Evolutionary conservation across 2,797 vertebrate genomes (phyloP).

Genomic region (Perodicticus potto): DNA sequence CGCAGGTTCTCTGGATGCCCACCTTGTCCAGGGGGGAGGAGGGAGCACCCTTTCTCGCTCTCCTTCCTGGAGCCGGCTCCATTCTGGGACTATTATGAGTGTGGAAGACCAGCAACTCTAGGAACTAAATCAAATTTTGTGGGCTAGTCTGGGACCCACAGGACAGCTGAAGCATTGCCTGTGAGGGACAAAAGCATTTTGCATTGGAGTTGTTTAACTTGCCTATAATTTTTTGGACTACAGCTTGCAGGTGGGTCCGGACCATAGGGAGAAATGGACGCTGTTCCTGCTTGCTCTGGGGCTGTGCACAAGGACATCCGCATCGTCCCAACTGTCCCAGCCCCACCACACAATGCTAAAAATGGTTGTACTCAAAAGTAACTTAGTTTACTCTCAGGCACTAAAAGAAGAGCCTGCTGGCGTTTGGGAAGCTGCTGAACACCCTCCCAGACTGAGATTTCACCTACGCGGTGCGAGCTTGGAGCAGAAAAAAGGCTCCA

Average conservation of each 20-base stretch:
- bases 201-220: background rate
- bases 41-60: no score
- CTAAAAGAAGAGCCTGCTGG: background rate
- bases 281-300: background rate
- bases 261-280: fast-evolving
- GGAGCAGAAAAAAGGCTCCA: slow-evolving; percentile 26
- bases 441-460: background rate
- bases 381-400: background rate
- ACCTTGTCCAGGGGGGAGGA: background rate
- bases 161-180: background rate
- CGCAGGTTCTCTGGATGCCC: fast-evolving
- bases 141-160: background rate
- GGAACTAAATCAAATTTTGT: background rate
- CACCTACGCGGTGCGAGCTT: background rate
- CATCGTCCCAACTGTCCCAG: fast-evolving
- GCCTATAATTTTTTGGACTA: background rate
- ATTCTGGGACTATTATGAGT: background rate
- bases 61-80: background rate
- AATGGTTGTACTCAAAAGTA: background rate
- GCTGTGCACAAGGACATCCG: fast-evolving
- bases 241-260: background rate
- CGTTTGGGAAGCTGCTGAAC: background rate
- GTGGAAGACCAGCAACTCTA: background rate
- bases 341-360: background rate
- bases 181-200: background rate